These are phyloP conservation scores for Propithecus perrieri DNA, from an alignment of 2,797 vertebrate genomes.

Conservation along the genomic window DNA sequence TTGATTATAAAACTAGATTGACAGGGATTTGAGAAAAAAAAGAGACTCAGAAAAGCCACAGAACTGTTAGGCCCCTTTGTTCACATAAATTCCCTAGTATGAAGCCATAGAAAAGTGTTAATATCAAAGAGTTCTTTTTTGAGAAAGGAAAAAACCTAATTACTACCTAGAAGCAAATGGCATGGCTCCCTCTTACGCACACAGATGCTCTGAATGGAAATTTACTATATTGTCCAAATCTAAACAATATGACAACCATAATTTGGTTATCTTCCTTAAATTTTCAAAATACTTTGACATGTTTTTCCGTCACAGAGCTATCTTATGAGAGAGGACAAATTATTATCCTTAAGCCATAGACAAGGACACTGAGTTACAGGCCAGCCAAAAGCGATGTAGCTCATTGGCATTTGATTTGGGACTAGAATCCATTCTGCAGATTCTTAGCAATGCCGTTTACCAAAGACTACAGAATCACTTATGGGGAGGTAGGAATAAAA, in stretches of 20 bases:
- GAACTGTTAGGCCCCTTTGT: conserved; percentile 57
- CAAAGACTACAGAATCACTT: not conserved
- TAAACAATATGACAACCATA: conserved; percentile 24
- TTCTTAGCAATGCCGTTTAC: conserved; percentile 33
- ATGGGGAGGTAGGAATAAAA: not conserved
- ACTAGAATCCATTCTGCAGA: conserved; percentile 21
- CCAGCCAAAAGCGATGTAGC: not conserved
- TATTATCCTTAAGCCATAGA: not conserved
- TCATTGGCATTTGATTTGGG: conserved; percentile 21
- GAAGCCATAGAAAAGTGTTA: conserved; percentile 37
- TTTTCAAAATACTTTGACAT: conserved; percentile 38
- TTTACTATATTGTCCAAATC: not conserved
- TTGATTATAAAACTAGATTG: conserved; percentile 75
- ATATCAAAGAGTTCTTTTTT: conserved; percentile 56
- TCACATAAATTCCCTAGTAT: conserved; percentile 52
- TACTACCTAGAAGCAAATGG: conserved; percentile 46
- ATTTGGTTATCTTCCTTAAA: conserved; percentile 42
- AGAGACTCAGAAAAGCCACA: conserved; percentile 38
- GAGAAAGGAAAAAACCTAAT: conserved; percentile 53
- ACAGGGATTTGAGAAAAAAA: conserved; percentile 52
- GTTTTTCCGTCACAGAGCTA: conserved; percentile 26
- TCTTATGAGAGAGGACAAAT: conserved; percentile 33
- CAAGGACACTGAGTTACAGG: conserved; percentile 12
- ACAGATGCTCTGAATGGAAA: conserved; percentile 48
- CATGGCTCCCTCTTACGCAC: not conserved